These are phyloP conservation scores for Aricia artaxerxes DNA, from an alignment of 2,888 invertebrate species.

Conservation along the genomic window DNA sequence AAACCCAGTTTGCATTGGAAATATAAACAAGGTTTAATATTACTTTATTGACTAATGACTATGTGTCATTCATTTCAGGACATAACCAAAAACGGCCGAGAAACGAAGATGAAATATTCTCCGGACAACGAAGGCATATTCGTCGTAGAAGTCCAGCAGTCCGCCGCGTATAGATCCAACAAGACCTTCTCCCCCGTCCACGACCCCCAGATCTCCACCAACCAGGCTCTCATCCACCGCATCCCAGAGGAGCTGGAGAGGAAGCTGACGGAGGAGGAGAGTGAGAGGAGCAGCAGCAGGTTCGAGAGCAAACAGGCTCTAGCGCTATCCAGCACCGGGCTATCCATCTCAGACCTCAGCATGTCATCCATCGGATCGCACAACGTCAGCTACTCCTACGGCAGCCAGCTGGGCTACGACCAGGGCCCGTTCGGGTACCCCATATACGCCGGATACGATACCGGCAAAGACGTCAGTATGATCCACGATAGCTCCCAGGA, in stretches of 20 bases:
- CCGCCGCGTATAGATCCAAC: slow-evolving; percentile 64
- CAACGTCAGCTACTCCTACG: slow-evolving; percentile 88
- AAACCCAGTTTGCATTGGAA: not conserved
- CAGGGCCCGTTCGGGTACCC: slow-evolving; percentile 87
- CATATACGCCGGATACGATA: slow-evolving; percentile 80
- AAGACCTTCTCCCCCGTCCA: slow-evolving; percentile 60
- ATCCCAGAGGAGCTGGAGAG: slow-evolving; percentile 67
- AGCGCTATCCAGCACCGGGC: slow-evolving; percentile 85
- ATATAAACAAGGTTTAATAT: not conserved
- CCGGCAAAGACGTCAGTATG: slow-evolving; percentile 62
- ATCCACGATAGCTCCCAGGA: slow-evolving; percentile 72
- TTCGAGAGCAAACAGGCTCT: slow-evolving; percentile 65
- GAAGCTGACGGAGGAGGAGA: slow-evolving; percentile 59
- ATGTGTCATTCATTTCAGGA: slow-evolving; percentile 74
- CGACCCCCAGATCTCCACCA: slow-evolving; percentile 72
- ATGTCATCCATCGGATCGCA: slow-evolving; percentile 86
- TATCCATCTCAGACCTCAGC: slow-evolving; percentile 90
- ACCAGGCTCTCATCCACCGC: slow-evolving; percentile 71
- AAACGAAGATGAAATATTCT: slow-evolving; percentile 87
- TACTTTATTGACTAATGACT: slow-evolving; percentile 19
- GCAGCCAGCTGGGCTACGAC: slow-evolving; percentile 89
- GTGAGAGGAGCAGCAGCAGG: slow-evolving; percentile 57
- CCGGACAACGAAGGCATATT: slow-evolving; percentile 87
- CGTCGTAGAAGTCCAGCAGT: slow-evolving; percentile 84
- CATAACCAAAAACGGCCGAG: slow-evolving; percentile 84